Evolutionary conservation across 2,113 vertebrate species (phyloP).

Genomic region (Athene noctua): DNA sequence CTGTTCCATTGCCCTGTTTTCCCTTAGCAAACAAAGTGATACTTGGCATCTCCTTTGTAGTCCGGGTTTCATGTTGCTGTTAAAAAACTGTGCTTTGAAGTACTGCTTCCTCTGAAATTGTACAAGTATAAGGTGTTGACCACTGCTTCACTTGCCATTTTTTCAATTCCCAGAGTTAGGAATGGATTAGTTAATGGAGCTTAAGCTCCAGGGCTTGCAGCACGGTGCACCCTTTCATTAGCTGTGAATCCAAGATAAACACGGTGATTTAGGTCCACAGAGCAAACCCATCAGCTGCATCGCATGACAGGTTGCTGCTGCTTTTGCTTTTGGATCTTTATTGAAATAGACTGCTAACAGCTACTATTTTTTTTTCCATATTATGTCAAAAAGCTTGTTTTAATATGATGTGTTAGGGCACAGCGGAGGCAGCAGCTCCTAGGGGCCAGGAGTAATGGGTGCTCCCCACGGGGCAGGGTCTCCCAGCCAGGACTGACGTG

Average conservation of each 20-base stretch:
- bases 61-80: background rate
- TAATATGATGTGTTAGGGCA: background rate
- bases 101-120: background rate
- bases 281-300: background rate
- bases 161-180: slow-evolving; percentile 7
- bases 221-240: slow-evolving; percentile 25
- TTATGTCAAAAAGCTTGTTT: background rate
- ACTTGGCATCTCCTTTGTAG: background rate
- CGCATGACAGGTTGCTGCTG: background rate
- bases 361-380: fast-evolving
- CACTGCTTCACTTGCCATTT: background rate
- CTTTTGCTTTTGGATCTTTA: background rate
- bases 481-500: background rate
- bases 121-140: background rate
- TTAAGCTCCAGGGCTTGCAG: slow-evolving; percentile 13
- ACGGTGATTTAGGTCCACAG: background rate
- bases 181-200: slow-evolving; percentile 25
- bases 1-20: background rate
- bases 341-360: background rate
- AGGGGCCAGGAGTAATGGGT: background rate
- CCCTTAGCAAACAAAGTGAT: background rate
- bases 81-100: background rate
- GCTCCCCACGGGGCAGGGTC: background rate
- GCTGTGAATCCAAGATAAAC: slow-evolving; percentile 37
- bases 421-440: background rate